These are phyloP conservation scores for Python bivittatus DNA, from an alignment of 2,113 vertebrate species.

Conservation along the genomic window DNA sequence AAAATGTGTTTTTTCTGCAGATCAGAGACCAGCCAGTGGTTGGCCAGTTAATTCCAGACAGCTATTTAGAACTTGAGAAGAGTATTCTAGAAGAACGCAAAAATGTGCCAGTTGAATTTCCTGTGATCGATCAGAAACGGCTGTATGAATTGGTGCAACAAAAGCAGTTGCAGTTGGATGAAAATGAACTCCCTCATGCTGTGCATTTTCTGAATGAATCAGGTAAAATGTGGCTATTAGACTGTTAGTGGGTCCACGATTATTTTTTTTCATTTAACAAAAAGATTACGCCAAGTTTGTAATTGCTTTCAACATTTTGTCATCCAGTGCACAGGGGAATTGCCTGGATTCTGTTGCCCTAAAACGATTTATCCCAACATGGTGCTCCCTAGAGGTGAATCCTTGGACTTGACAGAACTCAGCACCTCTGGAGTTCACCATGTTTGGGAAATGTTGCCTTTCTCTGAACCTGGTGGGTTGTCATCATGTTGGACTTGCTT, in stretches of 20 bases:
- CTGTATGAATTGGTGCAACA: conserved; percentile 86
- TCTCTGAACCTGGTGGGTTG: no score
- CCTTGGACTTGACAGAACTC: no score
- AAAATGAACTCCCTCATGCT: conserved; percentile 90
- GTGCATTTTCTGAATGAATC: conserved; percentile 94
- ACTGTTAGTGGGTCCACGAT: background rate
- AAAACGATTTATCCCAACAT: no score
- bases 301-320: no score
- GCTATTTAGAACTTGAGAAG: conserved; percentile 92
- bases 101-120: conserved; percentile 84
- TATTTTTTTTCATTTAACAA: background rate
- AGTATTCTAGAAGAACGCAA: conserved; percentile 83
- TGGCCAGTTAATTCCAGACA: conserved; percentile 94
- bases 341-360: background rate
- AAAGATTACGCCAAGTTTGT: no score
- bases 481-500: no score
- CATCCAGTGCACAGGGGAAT: background rate
- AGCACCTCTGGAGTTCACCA: no score
- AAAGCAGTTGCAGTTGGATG: conserved; percentile 88
- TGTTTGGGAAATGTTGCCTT: no score
- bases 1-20: conserved; percentile 68
- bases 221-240: conserved; percentile 72
- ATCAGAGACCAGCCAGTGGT: conserved; percentile 94
- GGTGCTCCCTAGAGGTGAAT: no score
- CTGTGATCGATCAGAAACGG: conserved; percentile 82